Percentiles rank a stretch among this genome's conserved stretches.
Conservation (phyloP, 2,113 vertebrate species). For the Labeo rohita region DNA sequence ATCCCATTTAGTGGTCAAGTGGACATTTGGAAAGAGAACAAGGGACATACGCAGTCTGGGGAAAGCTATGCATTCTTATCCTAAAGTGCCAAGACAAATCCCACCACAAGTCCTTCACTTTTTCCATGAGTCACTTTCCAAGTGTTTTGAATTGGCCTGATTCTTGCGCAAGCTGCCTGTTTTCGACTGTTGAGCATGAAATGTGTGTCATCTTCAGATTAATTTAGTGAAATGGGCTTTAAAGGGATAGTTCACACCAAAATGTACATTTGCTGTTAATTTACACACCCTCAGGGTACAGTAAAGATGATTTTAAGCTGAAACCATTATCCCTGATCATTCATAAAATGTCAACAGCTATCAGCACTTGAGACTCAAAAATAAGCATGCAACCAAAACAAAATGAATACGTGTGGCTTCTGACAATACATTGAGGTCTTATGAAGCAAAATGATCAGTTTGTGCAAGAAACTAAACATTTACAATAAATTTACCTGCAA, state of each 20-base stretch:
- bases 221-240: not conserved
- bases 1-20: not conserved
- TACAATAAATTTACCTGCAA: not conserved
- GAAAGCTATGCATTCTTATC: not conserved
- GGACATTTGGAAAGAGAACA: not conserved
- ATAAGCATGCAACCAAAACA: no score
- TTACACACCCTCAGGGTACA: not conserved
- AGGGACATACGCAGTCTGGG: not conserved
- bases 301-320: not conserved
- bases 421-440: no score
- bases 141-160: not conserved
- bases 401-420: no score
- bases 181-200: not conserved
- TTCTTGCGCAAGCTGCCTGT: not conserved
- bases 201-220: constrained; percentile 14
- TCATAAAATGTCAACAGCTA: not conserved
- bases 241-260: not conserved
- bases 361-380: no score
- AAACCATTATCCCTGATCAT: not conserved
- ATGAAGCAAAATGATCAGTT: no score
- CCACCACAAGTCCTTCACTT: not conserved
- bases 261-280: not conserved
- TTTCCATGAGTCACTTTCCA: constrained; percentile 21
- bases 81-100: not conserved
- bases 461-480: not conserved